Conservation (phyloP, 2,797 vertebrate genomes). For the Lerista edwardsae region DNA sequence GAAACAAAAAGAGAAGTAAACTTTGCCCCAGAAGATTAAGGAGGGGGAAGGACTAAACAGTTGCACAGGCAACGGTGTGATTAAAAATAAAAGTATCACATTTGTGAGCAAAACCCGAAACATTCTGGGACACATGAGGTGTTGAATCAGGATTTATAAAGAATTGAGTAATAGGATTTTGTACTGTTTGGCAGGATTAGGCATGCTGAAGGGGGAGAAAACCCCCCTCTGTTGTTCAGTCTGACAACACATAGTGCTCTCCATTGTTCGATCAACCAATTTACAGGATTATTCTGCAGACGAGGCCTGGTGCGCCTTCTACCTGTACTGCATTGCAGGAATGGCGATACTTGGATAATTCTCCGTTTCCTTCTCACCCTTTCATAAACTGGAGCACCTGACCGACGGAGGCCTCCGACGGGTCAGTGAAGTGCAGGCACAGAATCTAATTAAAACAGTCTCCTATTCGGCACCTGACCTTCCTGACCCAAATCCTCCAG, state of each 20-base stretch:
- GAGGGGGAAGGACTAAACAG: conserved; percentile 26
- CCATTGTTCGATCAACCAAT: conserved; percentile 72
- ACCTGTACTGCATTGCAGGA: conserved; percentile 52
- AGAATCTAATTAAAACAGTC: conserved; percentile 73
- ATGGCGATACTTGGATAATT: conserved; percentile 73
- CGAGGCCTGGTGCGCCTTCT: conserved; percentile 49
- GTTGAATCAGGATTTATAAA: conserved; percentile 83
- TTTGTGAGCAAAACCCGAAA: conserved; percentile 71
- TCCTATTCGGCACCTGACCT: conserved; percentile 59
- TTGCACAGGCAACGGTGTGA: conserved; percentile 27
- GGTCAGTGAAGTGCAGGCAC: conserved; percentile 50
- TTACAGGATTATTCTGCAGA: conserved; percentile 73
- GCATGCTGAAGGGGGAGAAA: conserved; percentile 80
- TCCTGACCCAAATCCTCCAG: conserved; percentile 43
- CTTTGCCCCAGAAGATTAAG: conserved; percentile 18
- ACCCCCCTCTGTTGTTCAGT: conserved; percentile 80
- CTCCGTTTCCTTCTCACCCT: conserved; percentile 67
- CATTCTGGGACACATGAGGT: conserved; percentile 72
- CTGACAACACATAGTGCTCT: conserved; percentile 73
- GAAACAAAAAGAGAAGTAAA: conserved; percentile 22
- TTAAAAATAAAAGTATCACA: conserved; percentile 70
- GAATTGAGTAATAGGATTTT: conserved; percentile 88
- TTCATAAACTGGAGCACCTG: conserved; percentile 75
- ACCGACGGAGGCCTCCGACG: conserved; percentile 68
- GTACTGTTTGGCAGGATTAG: conserved; percentile 88